These are phyloP conservation scores for Helicoverpa armigera DNA, from an alignment of 1,140 invertebrate species.

Conservation along the genomic window DNA sequence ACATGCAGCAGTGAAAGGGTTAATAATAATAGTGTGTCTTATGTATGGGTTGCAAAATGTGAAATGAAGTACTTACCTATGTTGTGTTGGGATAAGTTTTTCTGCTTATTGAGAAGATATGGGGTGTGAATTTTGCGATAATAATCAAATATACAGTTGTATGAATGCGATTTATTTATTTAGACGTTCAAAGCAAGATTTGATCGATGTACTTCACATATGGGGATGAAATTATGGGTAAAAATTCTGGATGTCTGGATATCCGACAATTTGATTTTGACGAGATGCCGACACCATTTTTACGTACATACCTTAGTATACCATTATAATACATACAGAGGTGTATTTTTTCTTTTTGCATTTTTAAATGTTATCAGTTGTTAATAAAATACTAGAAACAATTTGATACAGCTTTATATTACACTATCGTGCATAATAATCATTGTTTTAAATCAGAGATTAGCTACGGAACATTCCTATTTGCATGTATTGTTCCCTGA, in stretches of 20 bases:
- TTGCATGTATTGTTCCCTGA: conserved; percentile 30
- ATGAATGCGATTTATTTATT: background rate
- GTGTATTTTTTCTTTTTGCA: too few relatives aligned
- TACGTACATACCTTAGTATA: too few relatives aligned
- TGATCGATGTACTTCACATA: background rate
- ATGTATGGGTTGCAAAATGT: background rate
- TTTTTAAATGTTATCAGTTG: too few relatives aligned
- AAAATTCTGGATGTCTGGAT: background rate
- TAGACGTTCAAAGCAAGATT: background rate
- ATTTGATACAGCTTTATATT: conserved; percentile 20
- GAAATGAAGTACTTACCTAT: too few relatives aligned
- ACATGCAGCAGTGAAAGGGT: background rate
- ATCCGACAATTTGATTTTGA: too few relatives aligned
- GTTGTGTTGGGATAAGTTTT: background rate
- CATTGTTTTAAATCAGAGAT: conserved; percentile 48
- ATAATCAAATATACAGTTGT: too few relatives aligned
- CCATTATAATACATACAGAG: too few relatives aligned
- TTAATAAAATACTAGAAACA: background rate
- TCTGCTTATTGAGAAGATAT: background rate
- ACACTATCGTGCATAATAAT: conserved; percentile 5
- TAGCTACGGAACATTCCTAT: conserved; percentile 37
- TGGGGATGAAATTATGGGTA: background rate
- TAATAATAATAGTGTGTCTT: background rate
- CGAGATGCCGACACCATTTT: too few relatives aligned
- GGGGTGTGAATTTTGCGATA: background rate